Base-by-base conservation (phyloP, 2,888 invertebrate species). In the Anaspis maculata region DNA sequence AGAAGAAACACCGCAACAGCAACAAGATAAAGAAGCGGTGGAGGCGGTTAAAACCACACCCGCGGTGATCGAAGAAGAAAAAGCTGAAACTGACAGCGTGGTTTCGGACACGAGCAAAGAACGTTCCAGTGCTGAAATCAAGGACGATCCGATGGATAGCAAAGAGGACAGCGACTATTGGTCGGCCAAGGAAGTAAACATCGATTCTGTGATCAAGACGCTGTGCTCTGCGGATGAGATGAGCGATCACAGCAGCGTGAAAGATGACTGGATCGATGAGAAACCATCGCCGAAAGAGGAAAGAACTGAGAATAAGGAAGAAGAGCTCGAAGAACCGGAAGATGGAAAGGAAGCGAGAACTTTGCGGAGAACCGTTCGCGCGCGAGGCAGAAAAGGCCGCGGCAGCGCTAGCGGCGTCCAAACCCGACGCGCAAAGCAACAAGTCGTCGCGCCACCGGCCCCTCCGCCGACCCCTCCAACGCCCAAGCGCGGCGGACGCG, bases 191-290 rank as follows among this genome's bases (percentile, higher is more conserved):
- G 84, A 84, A 53, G 72, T 83, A 1, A 84, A 83, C 52, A 82
- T 84, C 43, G 84, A 85, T 46, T 84, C 84, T 12, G 85, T 86
- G 2, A 85, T 86, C 41, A 84, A 85, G 61, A 79, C 79, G 1
- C 59, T 81, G 23, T 79, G 80, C 58, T 67, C 69, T 3, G 62
- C 60, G 6, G 70, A 70, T 44, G 67, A 68, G 43, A 40, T 64
- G 22, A 64, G 64, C 2, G 64, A 67, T 44, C 61, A 61, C 13
- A 60, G 61, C 28, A 59, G 58, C 25, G 43, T 50, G 7, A 64
- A 60, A 47, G 57, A 59, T 27, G 57, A 59, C 27, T 52, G 51
- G 51, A 38, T 43, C 10, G 48, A 46, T 23, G 29, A 49, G 5
- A 19, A 19, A 9, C 5, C 5, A 19, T 9, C 19, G 19, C 4